Percentiles rank a stretch among this genome's conserved stretches.
phyloP scores from a whole-genome alignment of 1,140 invertebrate species.

The Philotrypesis tridentata region DNA sequence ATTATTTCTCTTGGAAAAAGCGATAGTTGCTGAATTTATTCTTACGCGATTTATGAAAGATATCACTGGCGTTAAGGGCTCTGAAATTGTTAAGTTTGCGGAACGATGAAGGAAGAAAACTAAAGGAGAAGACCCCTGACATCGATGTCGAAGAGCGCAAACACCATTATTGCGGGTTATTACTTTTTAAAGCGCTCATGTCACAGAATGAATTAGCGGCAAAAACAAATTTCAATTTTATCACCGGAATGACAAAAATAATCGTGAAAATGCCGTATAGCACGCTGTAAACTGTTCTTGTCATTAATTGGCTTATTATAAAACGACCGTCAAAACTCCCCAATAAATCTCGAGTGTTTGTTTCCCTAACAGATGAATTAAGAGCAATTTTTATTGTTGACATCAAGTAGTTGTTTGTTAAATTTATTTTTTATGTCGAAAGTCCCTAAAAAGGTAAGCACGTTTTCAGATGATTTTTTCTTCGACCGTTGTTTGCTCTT shows the following conservation, averaged over 20 bases:
- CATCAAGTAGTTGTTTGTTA: too few relatives aligned
- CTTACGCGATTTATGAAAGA: background rate
- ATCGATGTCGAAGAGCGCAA: background rate
- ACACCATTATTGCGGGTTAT: background rate
- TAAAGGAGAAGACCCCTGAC: background rate
- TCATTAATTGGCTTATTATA: background rate
- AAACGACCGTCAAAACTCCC: background rate
- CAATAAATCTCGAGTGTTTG: background rate
- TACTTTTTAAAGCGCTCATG: background rate
- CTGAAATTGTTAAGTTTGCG: background rate
- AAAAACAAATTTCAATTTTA: background rate
- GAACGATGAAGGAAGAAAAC: background rate
- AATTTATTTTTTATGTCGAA: too few relatives aligned
- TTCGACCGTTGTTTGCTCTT: too few relatives aligned
- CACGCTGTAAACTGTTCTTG: background rate
- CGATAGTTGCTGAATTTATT: background rate
- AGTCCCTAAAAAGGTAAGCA: too few relatives aligned
- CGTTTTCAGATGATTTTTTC: too few relatives aligned
- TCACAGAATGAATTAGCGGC: background rate
- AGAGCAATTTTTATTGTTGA: background rate
- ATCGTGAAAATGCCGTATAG: background rate
- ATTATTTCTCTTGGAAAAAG: too few relatives aligned
- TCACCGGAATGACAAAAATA: background rate
- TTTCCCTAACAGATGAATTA: too few relatives aligned
- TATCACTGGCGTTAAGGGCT: too few relatives aligned